A percentile compares a stretch with the other conserved stretches of the same genome.
Conservation (phyloP, 1,140 invertebrate species). For the Stegodyphus dumicola region DNA sequence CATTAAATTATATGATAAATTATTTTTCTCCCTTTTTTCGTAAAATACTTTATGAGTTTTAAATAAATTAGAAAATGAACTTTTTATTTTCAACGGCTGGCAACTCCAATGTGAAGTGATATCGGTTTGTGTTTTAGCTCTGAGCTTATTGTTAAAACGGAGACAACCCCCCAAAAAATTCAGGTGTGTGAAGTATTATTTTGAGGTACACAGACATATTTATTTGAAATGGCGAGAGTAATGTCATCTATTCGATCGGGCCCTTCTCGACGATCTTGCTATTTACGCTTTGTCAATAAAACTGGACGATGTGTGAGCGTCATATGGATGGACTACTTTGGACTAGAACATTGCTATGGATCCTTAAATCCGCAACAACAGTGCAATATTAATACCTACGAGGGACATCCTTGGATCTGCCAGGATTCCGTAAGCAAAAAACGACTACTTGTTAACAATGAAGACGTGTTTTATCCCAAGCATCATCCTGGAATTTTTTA, state of each 20-base stretch:
- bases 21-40: no score
- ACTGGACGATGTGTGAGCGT: constrained; percentile 2
- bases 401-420: constrained; percentile 41
- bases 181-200: no score
- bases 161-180: no score
- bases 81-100: no score
- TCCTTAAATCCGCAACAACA: background rate
- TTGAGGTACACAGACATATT: no score
- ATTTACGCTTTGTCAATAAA: background rate
- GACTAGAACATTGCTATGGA: constrained; percentile 1
- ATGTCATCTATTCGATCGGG: constrained; percentile 20
- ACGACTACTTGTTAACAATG: constrained; percentile 13
- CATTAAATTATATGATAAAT: no score
- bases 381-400: constrained; percentile 6
- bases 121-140: no score
- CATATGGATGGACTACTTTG: constrained; percentile 35
- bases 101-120: no score
- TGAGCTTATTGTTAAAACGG: no score
- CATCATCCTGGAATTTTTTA: background rate
- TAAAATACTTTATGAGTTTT: no score
- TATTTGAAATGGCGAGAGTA: constrained; percentile 7
- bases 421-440: constrained; percentile 1
- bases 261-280: constrained; percentile 9
- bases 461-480: constrained; percentile 3
- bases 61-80: no score